Conservation (phyloP, 2,888 invertebrate species). For the Malacosoma neustria region DNA sequence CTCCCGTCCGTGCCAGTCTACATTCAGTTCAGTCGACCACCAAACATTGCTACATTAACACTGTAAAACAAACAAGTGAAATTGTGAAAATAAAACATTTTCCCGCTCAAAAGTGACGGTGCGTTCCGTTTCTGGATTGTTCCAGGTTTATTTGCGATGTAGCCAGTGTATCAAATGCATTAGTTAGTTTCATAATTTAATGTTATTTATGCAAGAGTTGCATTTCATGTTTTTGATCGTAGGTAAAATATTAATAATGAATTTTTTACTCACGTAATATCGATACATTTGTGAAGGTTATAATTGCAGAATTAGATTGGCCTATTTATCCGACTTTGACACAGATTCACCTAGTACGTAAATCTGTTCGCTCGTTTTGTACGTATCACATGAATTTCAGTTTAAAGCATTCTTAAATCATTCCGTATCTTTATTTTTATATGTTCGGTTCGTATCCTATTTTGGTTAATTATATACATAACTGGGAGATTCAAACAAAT, state of each 20-base stretch:
- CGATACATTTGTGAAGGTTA: too few relatives aligned
- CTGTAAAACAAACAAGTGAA: constrained; percentile 20
- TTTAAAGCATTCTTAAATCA: too few relatives aligned
- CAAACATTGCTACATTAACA: constrained; percentile 50
- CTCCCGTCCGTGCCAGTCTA: constrained; percentile 43
- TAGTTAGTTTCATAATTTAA: neutral
- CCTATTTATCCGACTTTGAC: too few relatives aligned
- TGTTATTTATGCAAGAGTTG: neutral
- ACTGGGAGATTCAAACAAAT: too few relatives aligned
- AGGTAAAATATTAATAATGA: too few relatives aligned
- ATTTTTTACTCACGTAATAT: neutral
- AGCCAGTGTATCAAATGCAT: constrained; percentile 17
- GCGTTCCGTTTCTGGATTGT: constrained; percentile 23
- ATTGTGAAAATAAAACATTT: constrained; percentile 6
- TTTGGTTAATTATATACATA: too few relatives aligned
- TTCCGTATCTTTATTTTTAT: too few relatives aligned
- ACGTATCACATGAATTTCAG: too few relatives aligned
- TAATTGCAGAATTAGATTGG: too few relatives aligned
- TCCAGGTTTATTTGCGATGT: constrained; percentile 19
- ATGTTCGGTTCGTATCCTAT: too few relatives aligned
- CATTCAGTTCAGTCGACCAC: constrained; percentile 38
- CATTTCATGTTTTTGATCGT: neutral
- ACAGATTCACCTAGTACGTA: too few relatives aligned
- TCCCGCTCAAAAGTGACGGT: constrained; percentile 1
- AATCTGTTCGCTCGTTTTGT: too few relatives aligned